A percentile compares a stretch with the other conserved stretches of the same genome.
Conservation (phyloP, 2,113 vertebrate genomes). For the Crotalus viridis region DNA sequence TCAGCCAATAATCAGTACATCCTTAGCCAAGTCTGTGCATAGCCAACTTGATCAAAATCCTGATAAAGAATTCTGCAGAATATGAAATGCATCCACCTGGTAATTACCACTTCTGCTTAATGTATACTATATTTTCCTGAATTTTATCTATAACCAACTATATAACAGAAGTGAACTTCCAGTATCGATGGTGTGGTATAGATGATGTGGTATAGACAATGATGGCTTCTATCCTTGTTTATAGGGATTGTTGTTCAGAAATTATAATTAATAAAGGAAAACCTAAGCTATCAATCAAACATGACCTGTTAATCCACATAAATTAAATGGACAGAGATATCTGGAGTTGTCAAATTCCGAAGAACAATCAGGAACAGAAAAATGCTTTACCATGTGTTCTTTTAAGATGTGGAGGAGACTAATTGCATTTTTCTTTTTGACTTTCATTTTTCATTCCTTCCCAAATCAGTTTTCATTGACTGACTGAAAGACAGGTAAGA, state of each 20-base stretch:
- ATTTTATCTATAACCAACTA: background rate
- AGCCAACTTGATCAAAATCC: background rate
- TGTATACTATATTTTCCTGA: background rate
- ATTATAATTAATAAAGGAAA: background rate
- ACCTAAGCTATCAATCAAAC: background rate
- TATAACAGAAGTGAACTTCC: background rate
- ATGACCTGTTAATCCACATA: background rate
- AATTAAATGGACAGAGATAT: background rate
- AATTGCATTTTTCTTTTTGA: background rate
- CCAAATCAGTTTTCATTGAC: background rate
- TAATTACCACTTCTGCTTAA: background rate
- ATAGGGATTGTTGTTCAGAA: background rate
- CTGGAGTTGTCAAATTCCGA: background rate
- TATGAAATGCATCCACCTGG: background rate
- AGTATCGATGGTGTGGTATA: background rate
- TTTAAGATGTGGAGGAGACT: background rate
- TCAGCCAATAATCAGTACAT: background rate
- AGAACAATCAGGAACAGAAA: background rate
- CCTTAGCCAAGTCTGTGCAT: background rate
- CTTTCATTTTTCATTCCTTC: background rate
- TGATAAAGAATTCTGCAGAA: background rate
- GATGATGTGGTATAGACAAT: background rate
- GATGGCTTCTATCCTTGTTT: background rate
- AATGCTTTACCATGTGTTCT: background rate
- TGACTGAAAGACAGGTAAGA: background rate